Evolutionary conservation across 1,140 invertebrate genomes (phyloP), one percentile per base, ranked within the genome.

Genomic region (Apis florea): DNA sequence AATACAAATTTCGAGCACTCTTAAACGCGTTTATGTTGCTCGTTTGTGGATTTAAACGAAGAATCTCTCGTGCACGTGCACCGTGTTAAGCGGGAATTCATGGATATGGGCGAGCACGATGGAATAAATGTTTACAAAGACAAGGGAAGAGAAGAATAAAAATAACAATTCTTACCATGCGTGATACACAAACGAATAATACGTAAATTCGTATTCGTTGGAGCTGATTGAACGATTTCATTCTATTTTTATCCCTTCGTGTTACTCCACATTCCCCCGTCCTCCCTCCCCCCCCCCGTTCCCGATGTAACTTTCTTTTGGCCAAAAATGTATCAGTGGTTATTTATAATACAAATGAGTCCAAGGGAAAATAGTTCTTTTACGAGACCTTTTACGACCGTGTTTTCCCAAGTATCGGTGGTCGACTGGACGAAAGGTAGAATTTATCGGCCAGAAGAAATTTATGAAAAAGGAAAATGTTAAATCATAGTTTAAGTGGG

Each of bases 291-390:
- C 8, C 2, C 59, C 24, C 2, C 24, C 24, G 24, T 40, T 2
- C 4, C 19, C 54, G 61, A 5, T 17, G 31, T 68, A 47, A 8
- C 40, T n/a, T 40, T 47, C 40, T 26, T 24, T 40, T 11, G 24
- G n/a, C 40, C 2, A 17, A 74, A 26, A 76, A 53, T 47, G 40
- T 58, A 59, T 78, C 56, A 40, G 31, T 40, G 31, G 4, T 40
- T 40, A 6, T 40, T 40, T 5, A 40, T 40, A 40, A 40, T 26
- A 59, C 53, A 58, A 40, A 68, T 49, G 63, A 78, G 2, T 21
- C 10, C 63, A n/a, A 31, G 19, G n/a, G 51, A 78, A 78, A 69
- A 78, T 78, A n/a, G 40, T 59, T 8, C 40, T 49, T 66, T 68
- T 58, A 58, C 64, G 54, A 59, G 63, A 74, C 47, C 47, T 69